Conservation (phyloP, 2,113 vertebrate genomes). For the Protobothrops mucrosquamatus region DNA sequence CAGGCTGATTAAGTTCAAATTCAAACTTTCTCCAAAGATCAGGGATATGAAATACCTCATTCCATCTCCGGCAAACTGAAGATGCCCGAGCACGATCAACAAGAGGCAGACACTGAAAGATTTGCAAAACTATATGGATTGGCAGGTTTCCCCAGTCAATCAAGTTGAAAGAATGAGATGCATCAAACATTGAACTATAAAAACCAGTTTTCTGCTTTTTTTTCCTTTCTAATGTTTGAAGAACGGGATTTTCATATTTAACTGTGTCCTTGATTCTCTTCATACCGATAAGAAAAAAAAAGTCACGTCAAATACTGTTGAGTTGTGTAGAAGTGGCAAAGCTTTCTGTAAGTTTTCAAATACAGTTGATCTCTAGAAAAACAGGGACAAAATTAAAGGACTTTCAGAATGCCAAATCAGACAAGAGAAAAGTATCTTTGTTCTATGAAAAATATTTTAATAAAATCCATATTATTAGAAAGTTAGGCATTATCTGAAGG, state of each 20-base stretch:
- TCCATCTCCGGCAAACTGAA: constrained; percentile 85
- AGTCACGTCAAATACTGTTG: background rate
- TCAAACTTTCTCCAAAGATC: constrained; percentile 91
- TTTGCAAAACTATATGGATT: constrained; percentile 74
- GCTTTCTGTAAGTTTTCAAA: constrained; percentile 7
- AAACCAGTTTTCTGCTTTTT: constrained; percentile 72
- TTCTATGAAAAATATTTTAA: background rate
- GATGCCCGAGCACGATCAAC: constrained; percentile 82
- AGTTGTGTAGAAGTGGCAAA: rapidly evolving
- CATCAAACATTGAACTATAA: constrained; percentile 22
- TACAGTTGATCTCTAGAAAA: constrained; percentile 18
- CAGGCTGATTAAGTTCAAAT: constrained; percentile 88
- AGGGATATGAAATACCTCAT: constrained; percentile 86
- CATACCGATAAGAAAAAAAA: constrained; percentile 67
- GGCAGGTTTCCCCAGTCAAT: constrained; percentile 82
- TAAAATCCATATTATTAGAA: background rate
- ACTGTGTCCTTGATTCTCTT: constrained; percentile 73
- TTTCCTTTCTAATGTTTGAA: constrained; percentile 52
- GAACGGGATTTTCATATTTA: constrained; percentile 62
- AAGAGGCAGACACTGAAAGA: constrained; percentile 85
- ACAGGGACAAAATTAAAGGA: background rate
- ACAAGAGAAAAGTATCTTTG: background rate
- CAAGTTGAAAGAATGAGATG: background rate
- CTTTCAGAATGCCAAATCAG: background rate
- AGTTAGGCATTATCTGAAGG: background rate